Evolutionary conservation across 2,113 vertebrate species (phyloP).

Genomic region (Prionailurus bengalensis): DNA sequence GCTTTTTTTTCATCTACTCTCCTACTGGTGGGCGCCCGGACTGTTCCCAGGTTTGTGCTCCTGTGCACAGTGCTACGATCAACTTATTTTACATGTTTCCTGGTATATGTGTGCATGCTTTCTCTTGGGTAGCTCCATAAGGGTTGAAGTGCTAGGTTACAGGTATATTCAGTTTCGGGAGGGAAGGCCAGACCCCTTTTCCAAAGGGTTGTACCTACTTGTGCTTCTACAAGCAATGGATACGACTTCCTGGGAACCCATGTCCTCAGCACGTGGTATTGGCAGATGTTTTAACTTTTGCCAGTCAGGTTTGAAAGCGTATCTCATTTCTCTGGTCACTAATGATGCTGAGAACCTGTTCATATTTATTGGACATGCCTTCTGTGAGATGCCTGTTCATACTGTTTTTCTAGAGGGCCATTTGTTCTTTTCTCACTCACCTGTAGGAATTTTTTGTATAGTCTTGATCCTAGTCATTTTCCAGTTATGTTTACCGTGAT

Average conservation of each 20-base stretch:
- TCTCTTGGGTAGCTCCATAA: neutral
- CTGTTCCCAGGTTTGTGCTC: neutral
- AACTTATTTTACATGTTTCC: neutral
- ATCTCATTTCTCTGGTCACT: neutral
- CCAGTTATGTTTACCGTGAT: neutral
- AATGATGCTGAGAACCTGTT: neutral
- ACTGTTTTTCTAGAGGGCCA: neutral
- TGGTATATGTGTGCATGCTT: neutral
- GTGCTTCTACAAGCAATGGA: neutral
- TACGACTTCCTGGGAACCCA: neutral
- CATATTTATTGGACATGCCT: neutral
- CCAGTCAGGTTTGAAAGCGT: neutral
- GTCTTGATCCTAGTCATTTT: neutral
- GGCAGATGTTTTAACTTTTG: neutral
- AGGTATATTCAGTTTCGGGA: neutral
- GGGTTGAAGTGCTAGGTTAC: neutral
- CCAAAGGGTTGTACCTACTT: neutral
- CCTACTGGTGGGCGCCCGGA: neutral
- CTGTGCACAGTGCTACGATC: neutral
- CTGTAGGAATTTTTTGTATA: neutral
- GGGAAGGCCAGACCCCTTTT: neutral
- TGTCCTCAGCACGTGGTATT: neutral
- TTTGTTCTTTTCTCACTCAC: neutral
- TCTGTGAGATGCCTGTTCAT: neutral
- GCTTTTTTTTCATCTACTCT: neutral